Base-by-base conservation (phyloP, 2,888 invertebrate genomes). In the Lasioglossum figueresi region DNA sequence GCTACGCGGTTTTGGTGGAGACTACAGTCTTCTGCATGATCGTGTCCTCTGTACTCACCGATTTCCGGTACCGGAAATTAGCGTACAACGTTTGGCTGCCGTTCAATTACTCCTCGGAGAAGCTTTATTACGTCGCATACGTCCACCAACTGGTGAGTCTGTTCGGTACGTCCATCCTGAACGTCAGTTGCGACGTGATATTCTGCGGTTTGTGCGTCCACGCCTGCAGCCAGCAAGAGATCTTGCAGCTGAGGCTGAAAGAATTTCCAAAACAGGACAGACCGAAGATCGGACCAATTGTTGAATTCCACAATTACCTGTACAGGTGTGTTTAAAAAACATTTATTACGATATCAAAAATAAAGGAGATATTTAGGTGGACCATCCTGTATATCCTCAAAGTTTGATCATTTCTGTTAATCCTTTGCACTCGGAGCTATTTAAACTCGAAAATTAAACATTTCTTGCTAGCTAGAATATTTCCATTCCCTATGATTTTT, bases 221-320 rank as follows among this genome's bases (percentile, higher is more conserved):
- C 34, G 88, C 88, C n/a, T 93, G 92, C 48, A 82, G 91, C 2
- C 93, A 93, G 43, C 85, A 92, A 10, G 91, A 93, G 59, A 91
- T 94, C 1, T 74, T 93, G 14, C 83, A 74, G 68, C 34, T 37
- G 34, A 87, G 82, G 12, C 19, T 89, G 31, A 84, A 63, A 43
- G 52, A 23, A 8, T 19, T 68, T 19, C 16, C 83, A 23, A 37
- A 43, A 4, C 31, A n/a, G 4, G 16, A 73, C n/a, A 79, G n/a
- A 4, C 34, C 43, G 1, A n/a, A 71, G 8, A 56, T 90, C 14
- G 73, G 83, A 0, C 45, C 70, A 0, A 75, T 88, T 19, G 80
- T 85, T 14, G 16, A 52, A 14, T 82, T 88, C 4, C 90, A 90
- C 45, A 4, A 83, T 27, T 70, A 84, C 27, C 77, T 90, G 66